phyloP scores from a whole-genome alignment of 2,113 vertebrate species.

The Pteronura brasiliensis region DNA sequence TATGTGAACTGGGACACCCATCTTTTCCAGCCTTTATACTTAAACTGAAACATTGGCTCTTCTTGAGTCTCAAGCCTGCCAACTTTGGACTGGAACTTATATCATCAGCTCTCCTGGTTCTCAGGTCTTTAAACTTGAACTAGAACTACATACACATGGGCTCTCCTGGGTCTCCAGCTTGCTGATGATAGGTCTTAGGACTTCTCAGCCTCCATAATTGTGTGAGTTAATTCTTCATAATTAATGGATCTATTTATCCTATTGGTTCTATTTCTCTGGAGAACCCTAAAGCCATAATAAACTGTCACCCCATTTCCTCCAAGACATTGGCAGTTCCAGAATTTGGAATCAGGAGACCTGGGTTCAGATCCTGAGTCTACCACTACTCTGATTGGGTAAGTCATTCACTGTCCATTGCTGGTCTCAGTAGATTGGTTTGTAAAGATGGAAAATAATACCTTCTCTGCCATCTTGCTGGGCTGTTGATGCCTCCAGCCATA shows the following conservation, averaged over 20 bases:
- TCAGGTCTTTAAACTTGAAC: background rate
- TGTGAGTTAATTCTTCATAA: background rate
- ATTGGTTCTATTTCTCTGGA: background rate
- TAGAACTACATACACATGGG: background rate
- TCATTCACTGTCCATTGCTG: background rate
- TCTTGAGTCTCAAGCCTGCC: background rate
- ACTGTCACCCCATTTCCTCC: background rate
- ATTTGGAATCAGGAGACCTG: background rate
- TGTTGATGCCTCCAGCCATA: background rate
- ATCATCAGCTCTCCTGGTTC: background rate
- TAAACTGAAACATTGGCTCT: background rate
- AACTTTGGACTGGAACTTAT: background rate
- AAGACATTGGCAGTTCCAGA: background rate
- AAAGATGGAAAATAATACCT: background rate
- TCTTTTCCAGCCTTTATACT: background rate
- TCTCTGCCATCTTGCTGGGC: background rate
- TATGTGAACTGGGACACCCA: background rate
- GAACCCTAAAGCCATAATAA: background rate
- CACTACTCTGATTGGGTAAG: background rate
- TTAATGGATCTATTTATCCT: background rate
- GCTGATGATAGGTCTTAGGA: background rate
- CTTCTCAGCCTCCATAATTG: background rate
- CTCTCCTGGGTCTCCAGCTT: background rate
- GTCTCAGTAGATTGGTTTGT: background rate
- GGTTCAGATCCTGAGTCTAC: background rate